phyloP scores from a whole-genome alignment of 2,113 vertebrate genomes.

The Nematolebias whitei region DNA sequence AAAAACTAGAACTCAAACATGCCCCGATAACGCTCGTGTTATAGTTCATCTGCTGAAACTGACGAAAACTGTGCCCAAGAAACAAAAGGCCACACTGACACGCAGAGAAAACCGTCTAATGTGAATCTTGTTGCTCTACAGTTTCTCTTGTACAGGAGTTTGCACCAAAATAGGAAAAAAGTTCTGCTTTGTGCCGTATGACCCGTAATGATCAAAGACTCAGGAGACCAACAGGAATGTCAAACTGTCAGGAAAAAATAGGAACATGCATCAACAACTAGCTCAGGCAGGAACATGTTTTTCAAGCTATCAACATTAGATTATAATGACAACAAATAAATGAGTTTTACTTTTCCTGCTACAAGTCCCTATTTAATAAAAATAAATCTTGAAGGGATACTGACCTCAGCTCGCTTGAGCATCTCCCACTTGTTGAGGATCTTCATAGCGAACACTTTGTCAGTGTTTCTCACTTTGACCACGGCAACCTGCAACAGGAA shows the following conservation, averaged over 20 bases:
- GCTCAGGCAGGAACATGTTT: constrained; percentile 33
- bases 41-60: too few species aligned
- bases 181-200: constrained; percentile 41
- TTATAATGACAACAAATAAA: neutral
- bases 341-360: neutral
- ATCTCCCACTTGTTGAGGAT: constrained; percentile 99
- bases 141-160: constrained; percentile 35
- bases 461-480: constrained; percentile 94
- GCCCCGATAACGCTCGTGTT: too few species aligned
- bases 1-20: too few species aligned
- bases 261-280: constrained; percentile 46
- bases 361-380: neutral
- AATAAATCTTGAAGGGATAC: neutral
- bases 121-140: constrained; percentile 15
- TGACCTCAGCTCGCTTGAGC: constrained; percentile 98
- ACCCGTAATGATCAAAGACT: constrained; percentile 49
- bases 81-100: neutral
- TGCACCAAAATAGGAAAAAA: constrained; percentile 7
- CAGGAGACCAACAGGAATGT: constrained; percentile 54
- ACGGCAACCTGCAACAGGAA: constrained; percentile 90
- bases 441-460: constrained; percentile 99
- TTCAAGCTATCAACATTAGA: neutral
- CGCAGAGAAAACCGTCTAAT: neutral
- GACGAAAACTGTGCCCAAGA: neutral
- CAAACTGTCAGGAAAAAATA: constrained; percentile 53